Base-by-base conservation (phyloP, 2,113 vertebrate species). In the Galbula dea region DNA sequence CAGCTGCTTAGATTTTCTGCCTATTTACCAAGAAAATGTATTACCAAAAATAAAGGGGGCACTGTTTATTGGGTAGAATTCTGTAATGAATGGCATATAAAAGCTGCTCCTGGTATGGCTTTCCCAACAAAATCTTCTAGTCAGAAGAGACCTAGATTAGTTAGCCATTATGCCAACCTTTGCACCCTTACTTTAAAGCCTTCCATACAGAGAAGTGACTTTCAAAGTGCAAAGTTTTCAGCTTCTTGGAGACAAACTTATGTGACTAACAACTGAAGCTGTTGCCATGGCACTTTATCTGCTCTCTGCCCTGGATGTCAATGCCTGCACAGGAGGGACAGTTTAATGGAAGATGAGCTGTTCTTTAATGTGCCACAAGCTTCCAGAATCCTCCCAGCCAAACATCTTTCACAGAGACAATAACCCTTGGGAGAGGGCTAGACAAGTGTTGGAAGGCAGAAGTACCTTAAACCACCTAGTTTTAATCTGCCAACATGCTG, bases 351-450 rank as follows among this genome's bases (percentile, higher is more conserved):
- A 80, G 67, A 46, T 12, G 49, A 78, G 73, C 65, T 74, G 63
- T 13, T 63, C 68, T 73, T 46, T 59, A 2, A 24, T 27, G 73
- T 92, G 55, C 51, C 48, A n/a, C 71, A 34, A 4, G 15, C 27
- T 83, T 76, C 23, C 71, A 84, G 69, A 78, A 49, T 6, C 30
- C 57, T 76, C 24, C 69, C 72, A 43, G 1, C 14, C 43, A 27
- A 43, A 18, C 16, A 2, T 30, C 55, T 62, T 43, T 29, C 26
- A 7, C 29, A 58, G 46, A 24, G 23, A 9, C 46, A 3, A 0
- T 6, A 37, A 7, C 29, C n/a, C 9, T 26, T 4, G 2, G 43
- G 66, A 82, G 52, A 0, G 0, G 61, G n/a, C 46, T 34, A 7
- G 69, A 45, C 46, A 8, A 15, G 16, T 17, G 19, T 32, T 55